phyloP scores from a whole-genome alignment of 2,888 invertebrate species.

The Noctua janthina region DNA sequence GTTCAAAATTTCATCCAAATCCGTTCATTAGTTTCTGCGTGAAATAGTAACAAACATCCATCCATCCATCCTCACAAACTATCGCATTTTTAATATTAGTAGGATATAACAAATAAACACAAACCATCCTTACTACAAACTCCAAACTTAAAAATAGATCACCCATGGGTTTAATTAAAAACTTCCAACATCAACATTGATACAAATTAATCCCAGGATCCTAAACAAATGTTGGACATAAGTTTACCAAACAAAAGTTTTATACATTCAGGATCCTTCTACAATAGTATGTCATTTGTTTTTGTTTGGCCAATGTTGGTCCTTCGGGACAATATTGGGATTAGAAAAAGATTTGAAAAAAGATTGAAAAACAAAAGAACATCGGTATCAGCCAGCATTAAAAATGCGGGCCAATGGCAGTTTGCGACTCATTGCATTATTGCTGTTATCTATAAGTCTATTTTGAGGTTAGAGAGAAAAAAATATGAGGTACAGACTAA shows the following conservation, averaged over 20 bases:
- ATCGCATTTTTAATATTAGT: no score
- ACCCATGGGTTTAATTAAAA: constrained; percentile 64
- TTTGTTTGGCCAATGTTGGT: constrained; percentile 44
- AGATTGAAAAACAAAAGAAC: neutral
- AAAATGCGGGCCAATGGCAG: neutral
- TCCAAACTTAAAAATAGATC: constrained; percentile 42
- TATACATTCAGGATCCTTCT: constrained; percentile 33
- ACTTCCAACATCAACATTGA: constrained; percentile 61
- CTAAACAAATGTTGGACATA: constrained; percentile 62
- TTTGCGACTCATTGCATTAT: neutral
- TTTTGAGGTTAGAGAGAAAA: neutral
- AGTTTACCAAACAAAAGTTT: constrained; percentile 56
- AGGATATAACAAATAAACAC: constrained; percentile 4
- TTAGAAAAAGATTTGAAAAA: neutral
- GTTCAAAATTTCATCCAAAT: no score
- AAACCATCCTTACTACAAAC: neutral
- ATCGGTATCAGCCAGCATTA: neutral
- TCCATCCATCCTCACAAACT: no score
- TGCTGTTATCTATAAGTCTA: neutral
- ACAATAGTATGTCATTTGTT: constrained; percentile 41
- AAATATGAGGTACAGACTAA: no score
- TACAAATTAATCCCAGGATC: constrained; percentile 63
- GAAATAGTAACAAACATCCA: no score
- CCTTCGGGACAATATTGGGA: neutral
- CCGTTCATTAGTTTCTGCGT: no score